Conservation (phyloP, 2,888 invertebrate genomes). For the Antheraea yamamai region DNA sequence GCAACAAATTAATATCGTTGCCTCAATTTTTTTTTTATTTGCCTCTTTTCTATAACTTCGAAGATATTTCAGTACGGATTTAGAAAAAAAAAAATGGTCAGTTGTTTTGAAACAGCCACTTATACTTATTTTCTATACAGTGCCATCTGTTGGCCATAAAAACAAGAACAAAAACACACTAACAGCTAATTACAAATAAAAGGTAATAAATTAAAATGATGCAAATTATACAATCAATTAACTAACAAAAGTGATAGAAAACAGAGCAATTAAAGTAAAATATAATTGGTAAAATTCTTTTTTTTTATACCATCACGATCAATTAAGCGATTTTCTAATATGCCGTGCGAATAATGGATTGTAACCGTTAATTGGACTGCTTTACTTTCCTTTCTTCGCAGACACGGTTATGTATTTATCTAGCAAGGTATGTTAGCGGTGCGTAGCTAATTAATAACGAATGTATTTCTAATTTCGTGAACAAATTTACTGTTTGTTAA, state of each 20-base stretch:
- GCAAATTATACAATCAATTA: neutral
- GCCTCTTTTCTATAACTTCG: no score
- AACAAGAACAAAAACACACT: no score
- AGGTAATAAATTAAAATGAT: neutral
- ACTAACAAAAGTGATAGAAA: neutral
- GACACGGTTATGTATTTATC: neutral
- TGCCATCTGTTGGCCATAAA: no score
- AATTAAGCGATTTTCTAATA: slow-evolving; percentile 33
- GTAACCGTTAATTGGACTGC: slow-evolving; percentile 31
- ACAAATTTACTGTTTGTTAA: neutral
- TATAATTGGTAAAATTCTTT: slow-evolving; percentile 25
- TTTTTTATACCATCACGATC: slow-evolving; percentile 22
- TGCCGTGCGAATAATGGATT: slow-evolving; percentile 29
- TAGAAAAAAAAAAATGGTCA: no score
- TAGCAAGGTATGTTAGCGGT: slow-evolving; percentile 8
- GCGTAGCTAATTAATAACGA: neutral
- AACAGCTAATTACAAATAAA: no score
- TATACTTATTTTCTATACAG: no score
- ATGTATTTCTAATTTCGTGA: neutral
- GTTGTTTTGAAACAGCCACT: no score
- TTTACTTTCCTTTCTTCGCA: slow-evolving; percentile 35
- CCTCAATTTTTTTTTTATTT: no score
- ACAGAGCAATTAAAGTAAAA: slow-evolving; percentile 1
- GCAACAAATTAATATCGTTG: no score
- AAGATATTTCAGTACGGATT: no score